Base-by-base conservation (phyloP, 2,888 invertebrate genomes). In the Temnothorax unifasciatus region DNA sequence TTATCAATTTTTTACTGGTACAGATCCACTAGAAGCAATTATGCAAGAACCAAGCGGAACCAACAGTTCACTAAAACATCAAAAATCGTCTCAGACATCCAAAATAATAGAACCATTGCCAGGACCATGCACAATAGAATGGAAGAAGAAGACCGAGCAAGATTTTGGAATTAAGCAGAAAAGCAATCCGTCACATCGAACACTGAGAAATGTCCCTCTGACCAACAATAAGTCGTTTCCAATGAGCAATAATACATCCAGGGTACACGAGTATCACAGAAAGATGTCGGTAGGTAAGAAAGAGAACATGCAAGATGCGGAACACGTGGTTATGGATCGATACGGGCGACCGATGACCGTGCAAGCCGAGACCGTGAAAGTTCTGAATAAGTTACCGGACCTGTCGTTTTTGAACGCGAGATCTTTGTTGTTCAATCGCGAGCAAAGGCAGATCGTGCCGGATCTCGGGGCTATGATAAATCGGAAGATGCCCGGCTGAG, bases 401-500 rank as follows among this genome's bases (percentile, higher is more conserved):
- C 83, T 95, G 34, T 94, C 94, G 2, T 95, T 94, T 68, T 87
- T 95, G 3, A 94, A 93, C 85, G 95, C 95, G 38, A 91, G 94
- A 91, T 94, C 94, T 76, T 88, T 95, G 41, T 87, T 95, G 88
- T 93, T 92, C 74, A 94, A 93, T 89, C 94, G 94, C 9, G 95
- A 95, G 68, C 93, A 95, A 52, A 94, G 93, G 52, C 94, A 94
- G 75, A 93, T 95, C 25, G 92, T 94, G 76, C 93, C 92, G 59
- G 95, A 95, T 87, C 88, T 95, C 52, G 94, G 94, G 85, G 94
- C 94, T 71, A 93, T 94, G 93, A 94, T 94, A 77, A 95, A 93
- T 93, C 93, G 94, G 66, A 95, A 95, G 77, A 94, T 95, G 95
- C 95, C 95, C 52, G 95, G 95, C 91, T 95, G 94, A 95, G 94